Conservation (phyloP, 2,113 vertebrate species). For the Lasiurus cinereus region DNA sequence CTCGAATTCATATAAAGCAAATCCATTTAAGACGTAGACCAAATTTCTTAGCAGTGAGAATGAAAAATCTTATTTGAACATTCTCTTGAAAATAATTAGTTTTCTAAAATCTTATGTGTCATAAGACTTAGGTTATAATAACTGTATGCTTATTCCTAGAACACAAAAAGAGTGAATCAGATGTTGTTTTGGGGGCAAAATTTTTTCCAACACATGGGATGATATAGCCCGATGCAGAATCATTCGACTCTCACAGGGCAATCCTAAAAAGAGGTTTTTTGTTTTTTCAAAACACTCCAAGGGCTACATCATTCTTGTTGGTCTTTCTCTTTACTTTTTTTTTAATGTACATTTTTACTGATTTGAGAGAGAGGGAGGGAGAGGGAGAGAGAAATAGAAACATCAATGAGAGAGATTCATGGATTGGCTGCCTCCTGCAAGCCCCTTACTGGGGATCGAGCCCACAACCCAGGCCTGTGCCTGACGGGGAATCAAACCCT, state of each 20-base stretch:
- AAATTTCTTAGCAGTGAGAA: conserved; percentile 16
- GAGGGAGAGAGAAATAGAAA: too few relatives aligned
- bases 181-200: conserved; percentile 18
- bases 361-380: too few relatives aligned
- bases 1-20: background rate
- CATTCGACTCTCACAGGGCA: conserved; percentile 3
- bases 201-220: background rate
- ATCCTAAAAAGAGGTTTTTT: background rate
- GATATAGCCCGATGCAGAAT: background rate
- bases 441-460: too few relatives aligned
- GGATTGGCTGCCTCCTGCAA: too few relatives aligned
- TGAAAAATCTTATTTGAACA: conserved; percentile 5
- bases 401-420: too few relatives aligned
- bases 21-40: conserved; percentile 17
- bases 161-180: background rate
- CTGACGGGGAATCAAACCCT: too few relatives aligned
- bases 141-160: background rate
- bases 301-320: background rate
- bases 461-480: too few relatives aligned
- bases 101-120: background rate
- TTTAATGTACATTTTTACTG: background rate
- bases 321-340: background rate
- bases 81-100: conserved; percentile 5
- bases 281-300: background rate
- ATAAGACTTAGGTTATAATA: conserved; percentile 15